These are phyloP conservation scores for Apotomis capreana DNA, from an alignment of 2,888 invertebrate genomes.

Conservation along the genomic window DNA sequence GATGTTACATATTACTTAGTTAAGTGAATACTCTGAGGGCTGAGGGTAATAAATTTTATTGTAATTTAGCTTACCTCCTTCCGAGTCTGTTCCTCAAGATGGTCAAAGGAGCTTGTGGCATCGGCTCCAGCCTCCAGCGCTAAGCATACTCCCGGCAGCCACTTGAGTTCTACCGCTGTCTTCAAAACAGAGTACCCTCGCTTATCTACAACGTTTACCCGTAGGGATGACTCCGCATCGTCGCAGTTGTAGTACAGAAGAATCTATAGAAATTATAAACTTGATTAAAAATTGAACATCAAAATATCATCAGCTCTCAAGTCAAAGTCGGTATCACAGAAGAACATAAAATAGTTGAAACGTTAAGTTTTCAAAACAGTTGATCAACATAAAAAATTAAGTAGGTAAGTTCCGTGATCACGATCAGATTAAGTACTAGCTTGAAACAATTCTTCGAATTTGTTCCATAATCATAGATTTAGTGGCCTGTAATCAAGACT, in stretches of 20 bases:
- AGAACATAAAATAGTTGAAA: no score
- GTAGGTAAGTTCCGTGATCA: no score
- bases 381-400: no score
- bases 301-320: no score
- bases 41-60: not conserved
- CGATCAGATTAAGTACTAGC: no score
- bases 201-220: constrained; percentile 33
- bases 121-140: constrained; percentile 58
- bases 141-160: constrained; percentile 56
- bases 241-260: constrained; percentile 47
- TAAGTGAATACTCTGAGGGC: not conserved
- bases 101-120: constrained; percentile 44
- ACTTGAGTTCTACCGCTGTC: constrained; percentile 53
- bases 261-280: constrained; percentile 1
- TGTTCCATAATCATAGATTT: no score
- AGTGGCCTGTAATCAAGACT: no score
- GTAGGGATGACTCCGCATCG: constrained; percentile 46
- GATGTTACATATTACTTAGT: no score
- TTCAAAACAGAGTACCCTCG: constrained; percentile 58
- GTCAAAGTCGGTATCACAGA: no score
- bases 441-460: no score
- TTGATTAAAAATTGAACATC: no score
- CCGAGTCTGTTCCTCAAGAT: constrained; percentile 44
- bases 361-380: no score
- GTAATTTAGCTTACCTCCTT: constrained; percentile 10